Conservation (phyloP, 2,113 vertebrate genomes). For the Mixornis gularis region DNA sequence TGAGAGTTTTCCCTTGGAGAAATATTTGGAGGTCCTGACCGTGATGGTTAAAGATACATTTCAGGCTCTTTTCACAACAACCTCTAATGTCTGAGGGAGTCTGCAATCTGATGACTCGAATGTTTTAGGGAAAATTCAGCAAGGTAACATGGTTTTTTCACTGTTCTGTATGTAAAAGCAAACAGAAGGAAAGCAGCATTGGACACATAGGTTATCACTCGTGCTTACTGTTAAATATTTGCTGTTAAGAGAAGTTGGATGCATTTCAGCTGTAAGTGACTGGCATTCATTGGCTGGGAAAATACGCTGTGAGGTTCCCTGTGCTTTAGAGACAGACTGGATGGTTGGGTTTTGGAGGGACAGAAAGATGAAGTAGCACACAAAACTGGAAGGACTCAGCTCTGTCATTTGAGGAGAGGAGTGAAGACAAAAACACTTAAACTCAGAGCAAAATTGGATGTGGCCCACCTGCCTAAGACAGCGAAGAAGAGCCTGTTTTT, state of each 20-base stretch:
- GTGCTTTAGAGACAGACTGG: background rate
- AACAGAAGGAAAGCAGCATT: background rate
- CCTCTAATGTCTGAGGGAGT: background rate
- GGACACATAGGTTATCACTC: rapidly evolving
- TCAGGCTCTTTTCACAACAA: background rate
- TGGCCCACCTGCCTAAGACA: background rate
- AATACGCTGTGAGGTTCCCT: background rate
- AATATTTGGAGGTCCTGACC: constrained; percentile 17
- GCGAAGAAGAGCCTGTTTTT: background rate
- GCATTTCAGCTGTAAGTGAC: background rate
- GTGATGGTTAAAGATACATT: background rate
- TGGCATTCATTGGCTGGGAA: background rate
- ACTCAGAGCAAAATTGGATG: background rate
- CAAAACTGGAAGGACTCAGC: background rate
- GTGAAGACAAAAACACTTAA: background rate
- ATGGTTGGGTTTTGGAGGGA: background rate
- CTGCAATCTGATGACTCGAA: background rate
- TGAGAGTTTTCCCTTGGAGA: constrained; percentile 28
- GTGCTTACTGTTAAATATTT: background rate
- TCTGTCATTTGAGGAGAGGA: background rate
- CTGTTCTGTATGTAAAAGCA: background rate
- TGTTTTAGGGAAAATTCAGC: background rate
- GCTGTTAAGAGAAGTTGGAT: background rate
- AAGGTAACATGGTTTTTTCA: background rate
- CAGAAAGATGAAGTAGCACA: background rate